Evolutionary conservation across 2,797 vertebrate genomes (phyloP).

Genomic region (Discoglossus pictus): DNA sequence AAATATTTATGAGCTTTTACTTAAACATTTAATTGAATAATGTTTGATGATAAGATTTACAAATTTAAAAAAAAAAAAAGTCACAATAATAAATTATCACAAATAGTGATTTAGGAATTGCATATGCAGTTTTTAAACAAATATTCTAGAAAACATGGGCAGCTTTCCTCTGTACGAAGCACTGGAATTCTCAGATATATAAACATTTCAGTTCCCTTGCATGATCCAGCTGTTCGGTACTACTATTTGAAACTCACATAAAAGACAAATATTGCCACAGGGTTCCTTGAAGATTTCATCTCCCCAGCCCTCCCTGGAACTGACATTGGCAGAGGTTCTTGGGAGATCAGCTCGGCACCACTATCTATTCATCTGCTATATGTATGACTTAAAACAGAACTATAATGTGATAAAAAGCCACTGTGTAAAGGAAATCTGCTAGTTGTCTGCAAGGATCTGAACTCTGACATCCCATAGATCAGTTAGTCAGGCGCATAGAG

Average conservation of each 20-base stretch:
- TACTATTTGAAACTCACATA: constrained; percentile 27
- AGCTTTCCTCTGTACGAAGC: neutral
- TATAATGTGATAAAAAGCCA: constrained; percentile 18
- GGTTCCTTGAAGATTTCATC: constrained; percentile 28
- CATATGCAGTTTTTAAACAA: no score
- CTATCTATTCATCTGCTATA: constrained; percentile 1
- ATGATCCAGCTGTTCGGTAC: constrained; percentile 18
- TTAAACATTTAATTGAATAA: no score
- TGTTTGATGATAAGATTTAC: no score
- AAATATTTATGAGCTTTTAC: no score
- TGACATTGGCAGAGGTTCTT: constrained; percentile 16
- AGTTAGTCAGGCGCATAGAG: neutral
- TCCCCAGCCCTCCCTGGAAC: constrained; percentile 16
- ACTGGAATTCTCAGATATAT: constrained; percentile 11
- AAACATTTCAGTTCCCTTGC: constrained; percentile 9
- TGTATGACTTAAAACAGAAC: constrained; percentile 1
- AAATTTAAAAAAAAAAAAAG: no score
- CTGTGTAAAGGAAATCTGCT: neutral
- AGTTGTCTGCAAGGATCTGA: constrained; percentile 10
- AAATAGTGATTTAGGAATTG: no score
- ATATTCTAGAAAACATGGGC: no score
- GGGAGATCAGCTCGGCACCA: constrained; percentile 13
- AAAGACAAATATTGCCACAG: constrained; percentile 20
- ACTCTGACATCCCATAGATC: constrained; percentile 15
- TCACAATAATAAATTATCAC: no score